Conservation (phyloP, 2,113 vertebrate species). For the Lates calcarifer region DNA sequence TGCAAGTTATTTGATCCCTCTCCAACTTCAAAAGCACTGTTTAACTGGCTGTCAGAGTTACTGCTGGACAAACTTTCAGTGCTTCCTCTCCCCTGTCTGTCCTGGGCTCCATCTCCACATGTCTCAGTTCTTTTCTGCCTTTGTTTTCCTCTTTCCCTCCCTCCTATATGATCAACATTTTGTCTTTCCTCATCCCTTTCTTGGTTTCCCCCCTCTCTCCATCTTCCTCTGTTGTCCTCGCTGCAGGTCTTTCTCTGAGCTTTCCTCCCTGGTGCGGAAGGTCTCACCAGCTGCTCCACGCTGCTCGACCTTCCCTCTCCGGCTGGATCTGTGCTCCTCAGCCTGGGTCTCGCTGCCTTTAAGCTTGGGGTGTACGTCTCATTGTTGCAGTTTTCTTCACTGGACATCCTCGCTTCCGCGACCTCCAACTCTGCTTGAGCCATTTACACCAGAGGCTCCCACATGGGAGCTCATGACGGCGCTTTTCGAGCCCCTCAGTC, state of each 20-base stretch:
- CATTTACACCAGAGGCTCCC: conserved; percentile 42
- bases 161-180: conserved; percentile 11
- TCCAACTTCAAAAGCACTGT: conserved; percentile 33
- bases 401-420: conserved; percentile 32
- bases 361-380: conserved; percentile 83
- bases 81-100: conserved; percentile 35
- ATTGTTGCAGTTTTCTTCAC: conserved; percentile 67
- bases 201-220: conserved; percentile 43
- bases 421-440: conserved; percentile 23
- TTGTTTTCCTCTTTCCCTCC: conserved; percentile 35
- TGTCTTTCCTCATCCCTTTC: conserved; percentile 46
- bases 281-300: conserved; percentile 67
- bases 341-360: conserved; percentile 47
- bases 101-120: conserved; percentile 24
- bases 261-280: conserved; percentile 73
- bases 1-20: conserved; percentile 47
- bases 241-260: conserved; percentile 83
- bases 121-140: conserved; percentile 33
- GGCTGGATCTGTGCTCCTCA: conserved; percentile 53
- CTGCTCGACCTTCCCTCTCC: conserved; percentile 71
- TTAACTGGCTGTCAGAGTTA: conserved; percentile 53
- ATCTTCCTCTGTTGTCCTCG: conserved; percentile 77
- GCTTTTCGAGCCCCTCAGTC: conserved; percentile 21
- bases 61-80: conserved; percentile 61
- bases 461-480: conserved; percentile 64